These are phyloP conservation scores for Gryllus longicercus DNA, from an alignment of 2,888 invertebrate genomes.

Conservation along the genomic window DNA sequence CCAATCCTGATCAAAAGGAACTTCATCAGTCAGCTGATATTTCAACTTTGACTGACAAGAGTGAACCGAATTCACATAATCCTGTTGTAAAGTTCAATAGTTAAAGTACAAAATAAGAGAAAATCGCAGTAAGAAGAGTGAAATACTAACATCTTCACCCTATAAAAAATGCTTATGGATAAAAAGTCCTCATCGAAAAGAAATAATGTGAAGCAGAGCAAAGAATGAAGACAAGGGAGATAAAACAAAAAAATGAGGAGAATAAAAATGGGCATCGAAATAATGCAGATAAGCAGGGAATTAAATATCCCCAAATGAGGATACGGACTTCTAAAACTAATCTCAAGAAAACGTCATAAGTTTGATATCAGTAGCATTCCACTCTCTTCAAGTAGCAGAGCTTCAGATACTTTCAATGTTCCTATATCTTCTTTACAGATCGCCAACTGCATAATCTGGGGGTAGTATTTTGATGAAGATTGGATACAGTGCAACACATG, in stretches of 20 bases:
- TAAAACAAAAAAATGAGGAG: neutral
- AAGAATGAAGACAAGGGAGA: neutral
- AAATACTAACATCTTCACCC: neutral
- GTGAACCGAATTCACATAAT: neutral
- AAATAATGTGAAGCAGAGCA: neutral
- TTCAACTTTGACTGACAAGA: neutral
- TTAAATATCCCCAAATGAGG: neutral
- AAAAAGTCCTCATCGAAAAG: neutral
- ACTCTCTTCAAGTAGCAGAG: neutral
- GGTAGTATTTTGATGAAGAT: neutral
- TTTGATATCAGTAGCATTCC: neutral
- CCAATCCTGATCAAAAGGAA: neutral
- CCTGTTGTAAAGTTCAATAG: too few relatives aligned
- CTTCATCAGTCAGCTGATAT: neutral
- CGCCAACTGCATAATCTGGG: neutral
- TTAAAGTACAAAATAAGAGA: too few relatives aligned
- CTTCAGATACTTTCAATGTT: neutral
- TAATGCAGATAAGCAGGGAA: neutral
- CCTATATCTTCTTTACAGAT: neutral
- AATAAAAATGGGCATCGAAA: neutral
- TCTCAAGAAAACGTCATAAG: neutral
- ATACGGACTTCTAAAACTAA: neutral
- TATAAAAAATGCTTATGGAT: neutral
- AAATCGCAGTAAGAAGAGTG: too few relatives aligned
- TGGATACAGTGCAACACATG: neutral